Evolutionary conservation across 2,113 vertebrate species (phyloP).

Genomic region (Numida meleagris): DNA sequence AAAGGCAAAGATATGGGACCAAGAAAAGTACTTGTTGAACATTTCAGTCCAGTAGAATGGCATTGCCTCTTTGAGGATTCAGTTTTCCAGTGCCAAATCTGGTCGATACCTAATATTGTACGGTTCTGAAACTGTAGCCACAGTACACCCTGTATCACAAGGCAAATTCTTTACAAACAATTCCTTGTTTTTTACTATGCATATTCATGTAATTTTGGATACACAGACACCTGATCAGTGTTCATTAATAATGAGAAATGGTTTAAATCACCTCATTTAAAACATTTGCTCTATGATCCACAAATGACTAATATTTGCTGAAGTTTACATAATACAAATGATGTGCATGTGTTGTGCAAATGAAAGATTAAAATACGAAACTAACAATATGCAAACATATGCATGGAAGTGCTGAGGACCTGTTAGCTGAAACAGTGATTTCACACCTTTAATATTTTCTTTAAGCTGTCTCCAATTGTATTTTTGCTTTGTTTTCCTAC

Average conservation of each 20-base stretch:
- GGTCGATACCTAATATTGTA: not conserved
- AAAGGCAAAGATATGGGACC: conserved; percentile 53
- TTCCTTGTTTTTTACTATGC: conserved; percentile 73
- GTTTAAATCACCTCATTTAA: conserved; percentile 84
- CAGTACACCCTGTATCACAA: conserved; percentile 35
- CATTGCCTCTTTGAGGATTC: conserved; percentile 28
- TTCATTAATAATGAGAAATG: conserved; percentile 83
- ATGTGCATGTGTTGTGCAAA: conserved; percentile 80
- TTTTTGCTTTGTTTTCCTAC: conserved; percentile 71
- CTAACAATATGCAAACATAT: conserved; percentile 82
- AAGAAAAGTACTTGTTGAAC: conserved; percentile 70
- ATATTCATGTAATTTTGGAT: conserved; percentile 82
- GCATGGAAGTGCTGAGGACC: conserved; percentile 69
- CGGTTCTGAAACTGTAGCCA: not conserved
- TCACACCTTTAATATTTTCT: conserved; percentile 77
- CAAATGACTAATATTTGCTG: conserved; percentile 83
- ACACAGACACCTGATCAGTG: conserved; percentile 77
- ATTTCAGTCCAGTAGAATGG: conserved; percentile 37
- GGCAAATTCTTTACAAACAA: conserved; percentile 68
- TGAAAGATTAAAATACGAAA: conserved; percentile 82
- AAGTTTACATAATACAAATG: conserved; percentile 85
- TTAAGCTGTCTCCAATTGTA: conserved; percentile 72
- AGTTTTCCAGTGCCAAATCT: not conserved
- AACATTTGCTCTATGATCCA: conserved; percentile 83
- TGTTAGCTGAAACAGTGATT: conserved; percentile 76